Base-by-base conservation (phyloP, 2,888 invertebrate genomes). In the Apamea epomidion region DNA sequence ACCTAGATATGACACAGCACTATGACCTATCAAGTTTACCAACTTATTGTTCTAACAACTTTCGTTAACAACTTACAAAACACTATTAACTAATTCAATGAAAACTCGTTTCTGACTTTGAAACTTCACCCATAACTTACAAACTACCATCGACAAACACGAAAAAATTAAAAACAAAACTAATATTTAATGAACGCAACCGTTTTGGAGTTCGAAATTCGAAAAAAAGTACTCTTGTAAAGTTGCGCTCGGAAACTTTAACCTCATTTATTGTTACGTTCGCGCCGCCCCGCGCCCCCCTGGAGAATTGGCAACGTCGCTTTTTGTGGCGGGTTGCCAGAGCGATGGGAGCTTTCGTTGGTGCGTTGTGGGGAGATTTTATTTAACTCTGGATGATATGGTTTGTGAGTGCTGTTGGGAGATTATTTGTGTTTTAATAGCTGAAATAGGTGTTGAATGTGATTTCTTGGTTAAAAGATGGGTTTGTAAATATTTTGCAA, bases 231-330 rank as follows among this genome's bases (percentile, higher is more conserved):
- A 87, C 89, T 90, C 87, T 87, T 82, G 75, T 91, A 94, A 94
- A 94, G 93, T 93, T 92, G 93, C 91, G 94, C 94, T 95, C 93
- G 93, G 93, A 96, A 96, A 97, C 95, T 96, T 96, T 96, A 97
- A 96, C 96, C 96, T 97, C 97, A 96, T 96, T 97, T 94, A 88
- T 88, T 93, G 94, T 94, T 94, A 93, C 93, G 92, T 90, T 91
- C 90, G 93, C 92, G 91, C 90, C 87, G 89, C 91, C 91, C 92
- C 92, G 91, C 87, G 77, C 91, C 87, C 88, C 87, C 81, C 87
- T 81, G 86, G 89, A 89, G 91, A 93, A 94, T 93, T 94, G 97
- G 96, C 97, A 97, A 96, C 97, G 96, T 94, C 96, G 96, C 96
- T 85, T 91, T 91, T 84, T 87, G 89, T 84, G 32, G 32, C 18